Conservation (phyloP, 2,888 invertebrate species). For the Macrophya annulata region DNA sequence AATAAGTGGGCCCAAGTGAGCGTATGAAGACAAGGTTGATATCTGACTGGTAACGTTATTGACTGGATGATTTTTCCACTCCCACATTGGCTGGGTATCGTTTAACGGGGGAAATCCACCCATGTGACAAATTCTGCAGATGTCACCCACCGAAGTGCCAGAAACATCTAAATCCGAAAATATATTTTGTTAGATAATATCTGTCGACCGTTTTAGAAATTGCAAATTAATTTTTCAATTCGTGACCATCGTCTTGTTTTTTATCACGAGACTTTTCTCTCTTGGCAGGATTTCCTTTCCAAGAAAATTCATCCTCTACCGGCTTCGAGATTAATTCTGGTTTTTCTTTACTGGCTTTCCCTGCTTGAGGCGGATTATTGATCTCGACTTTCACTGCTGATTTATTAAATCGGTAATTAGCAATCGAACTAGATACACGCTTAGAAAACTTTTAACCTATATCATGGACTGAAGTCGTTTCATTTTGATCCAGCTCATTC, state of each 20-base stretch:
- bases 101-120: conserved; percentile 68
- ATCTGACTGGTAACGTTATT: conserved; percentile 65
- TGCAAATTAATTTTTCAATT: background rate
- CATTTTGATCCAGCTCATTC: conserved; percentile 58
- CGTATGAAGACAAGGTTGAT: conserved; percentile 68
- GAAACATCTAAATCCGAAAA: conserved; percentile 25
- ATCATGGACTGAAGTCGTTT: conserved; percentile 60
- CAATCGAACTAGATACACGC: background rate
- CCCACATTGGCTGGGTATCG: conserved; percentile 64
- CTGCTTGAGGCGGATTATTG: background rate
- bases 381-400: background rate
- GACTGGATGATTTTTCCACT: conserved; percentile 63
- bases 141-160: conserved; percentile 67
- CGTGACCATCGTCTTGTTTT: conserved; percentile 58
- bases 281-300: conserved; percentile 18
- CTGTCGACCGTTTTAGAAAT: background rate
- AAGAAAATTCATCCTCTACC: conserved; percentile 33
- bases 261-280: conserved; percentile 41
- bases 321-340: conserved; percentile 36
- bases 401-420: background rate
- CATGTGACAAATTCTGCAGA: conserved; percentile 78
- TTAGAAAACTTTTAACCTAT: conserved; percentile 67
- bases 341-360: background rate
- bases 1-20: conserved; percentile 73
- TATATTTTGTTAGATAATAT: background rate